Conservation (phyloP, 2,113 vertebrate species). For the Actenoides hombroni region DNA sequence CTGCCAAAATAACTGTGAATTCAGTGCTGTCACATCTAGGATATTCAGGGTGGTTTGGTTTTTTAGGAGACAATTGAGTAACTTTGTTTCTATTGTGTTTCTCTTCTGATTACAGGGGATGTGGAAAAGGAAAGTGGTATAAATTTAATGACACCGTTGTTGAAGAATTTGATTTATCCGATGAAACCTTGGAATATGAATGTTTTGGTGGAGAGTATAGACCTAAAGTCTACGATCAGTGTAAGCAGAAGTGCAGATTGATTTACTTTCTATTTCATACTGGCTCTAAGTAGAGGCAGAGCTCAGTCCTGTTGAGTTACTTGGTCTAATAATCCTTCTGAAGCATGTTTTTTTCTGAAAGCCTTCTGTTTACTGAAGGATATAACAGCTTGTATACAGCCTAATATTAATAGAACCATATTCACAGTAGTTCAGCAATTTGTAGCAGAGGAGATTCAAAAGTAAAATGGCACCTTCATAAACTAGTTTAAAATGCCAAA, state of each 20-base stretch:
- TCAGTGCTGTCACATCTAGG: neutral
- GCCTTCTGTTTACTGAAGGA: neutral
- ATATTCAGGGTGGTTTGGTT: neutral
- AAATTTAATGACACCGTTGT: conserved; percentile 98
- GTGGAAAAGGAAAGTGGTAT: conserved; percentile 93
- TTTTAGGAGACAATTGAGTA: neutral
- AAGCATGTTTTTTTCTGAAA: neutral
- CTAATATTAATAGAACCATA: neutral
- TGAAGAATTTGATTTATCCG: conserved; percentile 96
- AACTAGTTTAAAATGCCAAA: neutral
- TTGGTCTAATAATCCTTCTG: neutral
- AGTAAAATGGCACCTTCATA: neutral
- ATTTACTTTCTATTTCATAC: neutral
- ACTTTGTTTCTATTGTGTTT: neutral
- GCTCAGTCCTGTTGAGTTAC: neutral
- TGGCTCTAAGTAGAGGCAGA: neutral
- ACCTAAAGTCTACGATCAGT: conserved; percentile 97
- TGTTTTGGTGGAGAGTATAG: conserved; percentile 98
- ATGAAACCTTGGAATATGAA: conserved; percentile 95
- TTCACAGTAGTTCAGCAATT: neutral
- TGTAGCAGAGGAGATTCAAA: neutral
- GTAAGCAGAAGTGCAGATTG: conserved; percentile 76
- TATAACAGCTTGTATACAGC: neutral
- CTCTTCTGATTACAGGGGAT: conserved; percentile 75
- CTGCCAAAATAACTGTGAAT: neutral